phyloP scores from a whole-genome alignment of 2,113 vertebrate species.

The Cololabis saira region DNA sequence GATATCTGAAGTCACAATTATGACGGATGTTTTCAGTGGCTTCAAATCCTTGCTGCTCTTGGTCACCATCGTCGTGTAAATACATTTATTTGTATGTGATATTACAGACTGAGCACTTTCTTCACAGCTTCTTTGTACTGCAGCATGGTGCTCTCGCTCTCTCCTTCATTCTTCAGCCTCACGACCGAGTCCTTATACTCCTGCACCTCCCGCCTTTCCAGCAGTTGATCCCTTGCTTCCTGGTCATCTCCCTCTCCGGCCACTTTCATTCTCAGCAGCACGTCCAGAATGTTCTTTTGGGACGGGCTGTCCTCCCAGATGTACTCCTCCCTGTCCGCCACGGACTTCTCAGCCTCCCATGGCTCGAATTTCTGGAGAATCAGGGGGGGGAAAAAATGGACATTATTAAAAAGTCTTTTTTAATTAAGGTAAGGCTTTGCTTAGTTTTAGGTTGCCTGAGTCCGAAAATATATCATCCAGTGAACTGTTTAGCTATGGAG shows the following conservation, averaged over 20 bases:
- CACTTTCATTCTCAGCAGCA: conserved; percentile 78
- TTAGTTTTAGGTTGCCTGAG: too few species aligned
- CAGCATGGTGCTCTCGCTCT: conserved; percentile 82
- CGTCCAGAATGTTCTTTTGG: conserved; percentile 85
- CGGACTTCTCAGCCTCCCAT: conserved; percentile 90
- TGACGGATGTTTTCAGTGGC: background rate
- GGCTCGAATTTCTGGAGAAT: conserved; percentile 89
- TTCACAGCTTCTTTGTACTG: conserved; percentile 93
- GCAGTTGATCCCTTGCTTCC: conserved; percentile 80
- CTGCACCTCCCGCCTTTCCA: conserved; percentile 81
- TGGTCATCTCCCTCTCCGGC: conserved; percentile 66
- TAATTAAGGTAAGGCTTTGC: background rate
- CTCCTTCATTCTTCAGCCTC: conserved; percentile 89
- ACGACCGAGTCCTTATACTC: conserved; percentile 86
- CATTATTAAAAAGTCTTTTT: background rate
- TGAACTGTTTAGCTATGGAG: too few species aligned
- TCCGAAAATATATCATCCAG: too few species aligned
- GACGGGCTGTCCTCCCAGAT: conserved; percentile 90
- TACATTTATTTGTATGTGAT: background rate
- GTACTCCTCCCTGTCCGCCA: conserved; percentile 93
- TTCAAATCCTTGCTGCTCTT: background rate
- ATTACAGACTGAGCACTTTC: conserved; percentile 81
- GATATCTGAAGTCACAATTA: too few species aligned
- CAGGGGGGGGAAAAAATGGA: conserved; percentile 5
- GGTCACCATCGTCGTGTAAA: conserved; percentile 11